Base-by-base conservation (phyloP, 2,888 invertebrate genomes). In the Dicyrtoma fusca region DNA sequence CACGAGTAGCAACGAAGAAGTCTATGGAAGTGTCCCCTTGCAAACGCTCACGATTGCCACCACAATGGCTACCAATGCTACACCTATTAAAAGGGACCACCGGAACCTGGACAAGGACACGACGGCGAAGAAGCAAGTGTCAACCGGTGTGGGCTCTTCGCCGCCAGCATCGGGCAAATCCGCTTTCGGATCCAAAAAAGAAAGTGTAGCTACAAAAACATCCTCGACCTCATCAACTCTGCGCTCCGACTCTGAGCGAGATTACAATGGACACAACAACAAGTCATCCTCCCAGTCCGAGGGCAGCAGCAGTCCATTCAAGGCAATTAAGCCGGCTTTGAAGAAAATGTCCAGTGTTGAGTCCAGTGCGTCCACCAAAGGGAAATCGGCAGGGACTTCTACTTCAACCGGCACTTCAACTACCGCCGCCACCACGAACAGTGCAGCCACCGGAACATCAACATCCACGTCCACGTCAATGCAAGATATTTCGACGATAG, bases 121-220 rank as follows among this genome's bases (percentile, higher is more conserved):
- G 26, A 61, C 14, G 23, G 49, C 34, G 17, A 55, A 66, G 53
- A 49, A 47, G 19, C 34, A 53, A 71, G 61, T 69, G 11, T 88
- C 89, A 0, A 89, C 88, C 1, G 88, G 86, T n/a, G 88, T 88
- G 77, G 89, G 89, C 1, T 86, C 88, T 25, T 89, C 89, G 0
- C 88, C 89, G 6, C 88, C 17, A 17, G 34, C 25, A 21, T 4
- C 11, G 17, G 5, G 4, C 2, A 19, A 19, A n/a, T n/a, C n/a
- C n/a, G n/a, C n/a, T n/a, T n/a, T n/a, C n/a, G n/a, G n/a, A n/a
- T n/a, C n/a, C n/a, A n/a, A n/a, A n/a, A n/a, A n/a, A n/a, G n/a
- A n/a, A n/a, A n/a, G n/a, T n/a, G n/a, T n/a, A n/a, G n/a, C n/a
- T n/a, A n/a, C n/a, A n/a, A n/a, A n/a, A n/a, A n/a, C n/a, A n/a